Evolutionary conservation across 2,113 vertebrate genomes (phyloP), one percentile per base, ranked within the genome.

Genomic region (Gracilinanus agilis): DNA sequence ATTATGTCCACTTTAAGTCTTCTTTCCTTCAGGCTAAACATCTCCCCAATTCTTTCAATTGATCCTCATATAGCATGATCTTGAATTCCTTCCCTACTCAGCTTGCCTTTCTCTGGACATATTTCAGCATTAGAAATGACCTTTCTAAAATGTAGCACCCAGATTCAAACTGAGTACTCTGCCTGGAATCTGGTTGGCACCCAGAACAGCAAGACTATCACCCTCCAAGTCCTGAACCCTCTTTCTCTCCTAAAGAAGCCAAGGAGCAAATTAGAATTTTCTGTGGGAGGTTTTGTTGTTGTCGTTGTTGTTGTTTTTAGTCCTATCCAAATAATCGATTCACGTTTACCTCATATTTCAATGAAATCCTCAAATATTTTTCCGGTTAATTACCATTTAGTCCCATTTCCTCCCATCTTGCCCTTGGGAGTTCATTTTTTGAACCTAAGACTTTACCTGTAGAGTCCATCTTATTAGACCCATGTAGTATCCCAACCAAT

Each of bases 11-110:
- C 67, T 75, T 75, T 75, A 75, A 49, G 34, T 40, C 67, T 75
- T 75, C 67, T 75, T 75, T 75, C n/a, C 67, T 75, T 34, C 67
- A 75, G 67, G 67, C 67, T 75, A 75, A 75, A 75, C 67, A 75
- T 75, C 34, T 75, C 67, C 34, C 67, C 34, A n/a, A 8, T 75
- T 75, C 34, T 40, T 75, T 75, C 34, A 75, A 75, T 75, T 75
- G 67, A 75, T 75, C 67, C 34, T 75, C 34, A 8, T 8, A 40
- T 0, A 0, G 67, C 16, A 40, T 75, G 67, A 75, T n/a, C 67
- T 21, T 75, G 67, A 40, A 75, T 75, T 75, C 67, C 16, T 75
- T 75, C n/a, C n/a, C 67, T 34, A 75, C n/a, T 75, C 34, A 3
- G 67, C 34, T 75, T 75, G 34, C 34, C n/a, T 75, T 40, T 75